Base-by-base conservation (phyloP, 2,797 vertebrate species). In the Podarcis lilfordi region DNA sequence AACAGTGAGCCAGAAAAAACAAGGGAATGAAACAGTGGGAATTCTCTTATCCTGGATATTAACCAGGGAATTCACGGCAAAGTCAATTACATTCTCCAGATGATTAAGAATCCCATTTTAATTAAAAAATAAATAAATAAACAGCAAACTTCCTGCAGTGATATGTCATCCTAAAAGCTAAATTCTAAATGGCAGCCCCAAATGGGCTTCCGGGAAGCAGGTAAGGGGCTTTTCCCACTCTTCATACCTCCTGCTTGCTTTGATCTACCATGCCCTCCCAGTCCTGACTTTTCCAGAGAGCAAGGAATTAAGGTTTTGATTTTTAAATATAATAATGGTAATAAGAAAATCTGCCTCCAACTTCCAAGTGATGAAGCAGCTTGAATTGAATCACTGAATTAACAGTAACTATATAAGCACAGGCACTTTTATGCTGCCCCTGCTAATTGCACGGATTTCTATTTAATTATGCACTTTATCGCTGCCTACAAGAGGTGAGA, bases 401-500 rank as follows among this genome's bases (percentile, higher is more conserved):
- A 86, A 79, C 59, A 88, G 75, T 79, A 85, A 69, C 55, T 81
- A 29, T 82, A 61, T 37, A 86, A 68, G 32, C 86, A 86, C 1
- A 86, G 10, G 3, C 21, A 66, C 37, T 66, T 17, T 89, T 76
- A 69, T 68, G 17, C 69, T 87, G 32, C 15, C 80, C 10, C 15
- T 92, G 81, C 19, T 89, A 90, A 91, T 86, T 86, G 71, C 50
- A 79, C 86, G 21, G n/a, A 66, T 82, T 90, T 91, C 80, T 87
- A 75, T 88, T 94, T 91, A 91, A 89, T 93, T 86, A 82, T 25
- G 66, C 55, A 23, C 77, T 86, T 43, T 88, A 69, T 64, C 9
- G 0, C 2, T 86, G 13, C 19, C 89, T 87, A 66, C 13, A 84
- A 88, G 80, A 92, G 1, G 1, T 71, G 6, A 89, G 71, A 92